These are phyloP conservation scores for Patiria miniata DNA, from an alignment of 35 echinoderm and acorn worm species.

Conservation along the genomic window DNA sequence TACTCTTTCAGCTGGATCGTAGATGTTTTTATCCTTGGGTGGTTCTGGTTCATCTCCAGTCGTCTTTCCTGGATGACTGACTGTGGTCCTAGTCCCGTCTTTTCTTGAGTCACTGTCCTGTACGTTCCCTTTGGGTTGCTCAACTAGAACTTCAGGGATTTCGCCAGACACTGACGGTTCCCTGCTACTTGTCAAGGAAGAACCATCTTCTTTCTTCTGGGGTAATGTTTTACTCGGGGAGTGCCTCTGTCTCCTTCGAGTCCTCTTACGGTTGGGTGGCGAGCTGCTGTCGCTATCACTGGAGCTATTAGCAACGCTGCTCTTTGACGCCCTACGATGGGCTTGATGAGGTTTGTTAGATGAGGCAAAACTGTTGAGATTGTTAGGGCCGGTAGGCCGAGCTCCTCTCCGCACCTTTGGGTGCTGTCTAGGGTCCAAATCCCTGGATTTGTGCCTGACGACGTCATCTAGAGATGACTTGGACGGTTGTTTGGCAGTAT, in stretches of 20 bases:
- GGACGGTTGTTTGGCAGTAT: background rate
- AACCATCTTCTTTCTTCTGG: background rate
- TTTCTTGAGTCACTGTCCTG: too few relatives aligned
- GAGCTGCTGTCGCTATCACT: conserved; percentile 8
- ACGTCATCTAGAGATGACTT: background rate
- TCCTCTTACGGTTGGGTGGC: background rate
- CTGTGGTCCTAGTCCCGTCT: too few relatives aligned
- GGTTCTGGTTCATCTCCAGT: background rate
- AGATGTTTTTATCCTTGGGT: background rate
- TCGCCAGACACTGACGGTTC: background rate
- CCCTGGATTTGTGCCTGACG: conserved; percentile 4
- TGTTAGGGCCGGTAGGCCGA: background rate
- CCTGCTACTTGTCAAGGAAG: background rate
- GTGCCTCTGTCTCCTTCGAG: conserved; percentile 10
- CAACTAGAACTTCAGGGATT: background rate
- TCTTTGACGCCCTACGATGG: background rate
- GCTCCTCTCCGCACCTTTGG: background rate
- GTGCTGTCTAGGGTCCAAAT: conserved; percentile 2
- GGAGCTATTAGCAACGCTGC: background rate
- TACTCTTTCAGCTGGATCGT: background rate
- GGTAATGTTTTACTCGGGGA: background rate
- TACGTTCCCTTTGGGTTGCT: background rate
- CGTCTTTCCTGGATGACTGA: too few relatives aligned
- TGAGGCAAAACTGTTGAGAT: background rate
- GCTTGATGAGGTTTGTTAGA: conserved; percentile 3